phyloP scores from a whole-genome alignment of 2,888 invertebrate species.

The Sycophila texana region DNA sequence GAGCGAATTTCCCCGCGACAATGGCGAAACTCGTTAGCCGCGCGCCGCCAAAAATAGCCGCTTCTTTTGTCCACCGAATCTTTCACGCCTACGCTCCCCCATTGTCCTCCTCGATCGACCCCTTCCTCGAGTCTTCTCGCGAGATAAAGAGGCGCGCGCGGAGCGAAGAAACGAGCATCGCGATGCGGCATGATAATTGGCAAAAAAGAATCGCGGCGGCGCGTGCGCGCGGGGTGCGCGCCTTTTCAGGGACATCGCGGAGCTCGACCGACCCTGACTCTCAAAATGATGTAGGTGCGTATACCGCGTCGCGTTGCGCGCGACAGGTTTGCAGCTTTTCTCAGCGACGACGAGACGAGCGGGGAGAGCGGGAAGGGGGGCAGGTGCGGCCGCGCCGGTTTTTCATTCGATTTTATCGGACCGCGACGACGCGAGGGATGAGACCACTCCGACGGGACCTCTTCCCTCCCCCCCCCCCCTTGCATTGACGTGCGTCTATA shows the following conservation, averaged over 20 bases:
- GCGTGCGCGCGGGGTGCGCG: neutral
- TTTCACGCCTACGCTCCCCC: too few species aligned
- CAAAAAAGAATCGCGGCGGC: conserved; percentile 29
- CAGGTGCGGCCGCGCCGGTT: conserved; percentile 13
- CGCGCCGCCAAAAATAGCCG: too few species aligned
- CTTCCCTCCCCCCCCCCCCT: neutral
- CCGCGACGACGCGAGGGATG: neutral
- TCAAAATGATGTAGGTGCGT: conserved; percentile 60
- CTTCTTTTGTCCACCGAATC: too few species aligned
- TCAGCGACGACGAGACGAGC: conserved; percentile 11
- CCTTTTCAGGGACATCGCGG: conserved; percentile 44
- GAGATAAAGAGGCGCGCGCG: neutral
- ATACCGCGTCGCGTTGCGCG: conserved; percentile 5
- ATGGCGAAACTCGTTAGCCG: too few species aligned
- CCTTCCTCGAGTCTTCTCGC: too few species aligned
- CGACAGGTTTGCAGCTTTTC: neutral
- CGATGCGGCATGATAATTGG: conserved; percentile 46
- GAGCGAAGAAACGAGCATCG: conserved; percentile 12
- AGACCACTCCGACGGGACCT: too few species aligned
- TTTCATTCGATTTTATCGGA: conserved; percentile 42
- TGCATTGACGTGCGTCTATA: conserved; percentile 34
- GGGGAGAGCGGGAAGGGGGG: neutral
- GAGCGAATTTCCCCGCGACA: too few species aligned
- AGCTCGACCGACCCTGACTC: conserved; percentile 57
- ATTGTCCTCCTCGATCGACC: too few species aligned